Percentiles rank a stretch among this genome's conserved stretches.
Conservation (phyloP, 2,888 invertebrate genomes). For the Pristionchus exspectatus region DNA sequence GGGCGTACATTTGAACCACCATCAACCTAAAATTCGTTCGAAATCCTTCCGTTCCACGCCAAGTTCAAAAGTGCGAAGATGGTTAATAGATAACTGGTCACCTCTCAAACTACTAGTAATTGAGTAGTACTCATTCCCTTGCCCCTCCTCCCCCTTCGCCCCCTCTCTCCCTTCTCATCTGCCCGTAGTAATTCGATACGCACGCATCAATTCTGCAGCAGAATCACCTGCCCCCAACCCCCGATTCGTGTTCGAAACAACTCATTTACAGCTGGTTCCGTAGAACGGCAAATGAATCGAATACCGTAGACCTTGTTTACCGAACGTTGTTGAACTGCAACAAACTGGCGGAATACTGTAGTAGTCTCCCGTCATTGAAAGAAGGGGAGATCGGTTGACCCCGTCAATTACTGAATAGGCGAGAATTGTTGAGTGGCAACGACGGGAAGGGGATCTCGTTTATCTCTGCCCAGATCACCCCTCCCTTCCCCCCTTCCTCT, state of each 20-base stretch:
- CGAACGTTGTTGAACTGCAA: background rate
- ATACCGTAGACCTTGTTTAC: background rate
- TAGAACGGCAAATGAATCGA: background rate
- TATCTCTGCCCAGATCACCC: conserved; percentile 38
- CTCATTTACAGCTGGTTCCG: background rate
- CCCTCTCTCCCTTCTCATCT: background rate
- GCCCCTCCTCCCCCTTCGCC: background rate
- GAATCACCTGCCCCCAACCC: background rate
- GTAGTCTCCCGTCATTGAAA: background rate
- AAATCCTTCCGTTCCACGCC: background rate
- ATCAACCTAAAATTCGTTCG: background rate
- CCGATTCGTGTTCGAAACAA: background rate
- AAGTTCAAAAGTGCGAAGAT: conserved; percentile 13
- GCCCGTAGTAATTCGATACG: background rate
- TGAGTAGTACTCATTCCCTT: background rate
- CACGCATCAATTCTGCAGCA: background rate
- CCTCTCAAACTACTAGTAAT: background rate
- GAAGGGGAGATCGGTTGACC: background rate
- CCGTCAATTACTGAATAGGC: background rate
- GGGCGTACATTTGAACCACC: background rate
- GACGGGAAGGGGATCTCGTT: background rate
- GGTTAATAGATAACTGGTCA: background rate
- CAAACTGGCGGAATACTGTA: background rate
- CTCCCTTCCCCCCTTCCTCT: background rate
- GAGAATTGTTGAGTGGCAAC: conserved; percentile 27